phyloP scores from a whole-genome alignment of 1,140 invertebrate species.

The Nephila pilipes region DNA sequence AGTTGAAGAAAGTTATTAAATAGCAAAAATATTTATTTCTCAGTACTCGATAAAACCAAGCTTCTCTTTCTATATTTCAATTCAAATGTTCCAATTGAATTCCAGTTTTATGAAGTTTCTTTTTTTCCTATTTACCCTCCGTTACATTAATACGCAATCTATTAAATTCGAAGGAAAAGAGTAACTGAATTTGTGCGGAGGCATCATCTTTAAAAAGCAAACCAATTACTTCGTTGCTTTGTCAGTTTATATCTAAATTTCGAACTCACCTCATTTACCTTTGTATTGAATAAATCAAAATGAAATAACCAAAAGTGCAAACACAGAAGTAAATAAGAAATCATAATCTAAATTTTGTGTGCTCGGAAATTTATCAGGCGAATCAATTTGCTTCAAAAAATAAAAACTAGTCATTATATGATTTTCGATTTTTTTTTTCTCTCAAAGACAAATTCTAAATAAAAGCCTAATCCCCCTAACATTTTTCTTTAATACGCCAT shows the following conservation, averaged over 20 bases:
- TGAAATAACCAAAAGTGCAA: not conserved
- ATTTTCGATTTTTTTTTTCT: conserved; percentile 15
- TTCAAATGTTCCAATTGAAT: not conserved
- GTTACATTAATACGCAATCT: not conserved
- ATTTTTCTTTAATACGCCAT: conserved; percentile 44
- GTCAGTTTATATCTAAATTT: not conserved
- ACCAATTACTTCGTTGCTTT: not conserved
- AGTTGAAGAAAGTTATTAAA: not conserved
- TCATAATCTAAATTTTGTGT: conserved; percentile 43
- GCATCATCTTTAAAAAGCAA: not conserved
- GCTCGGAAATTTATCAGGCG: not conserved
- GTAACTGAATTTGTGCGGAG: not conserved
- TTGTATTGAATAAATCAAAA: not conserved
- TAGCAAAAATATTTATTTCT: not conserved
- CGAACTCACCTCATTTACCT: not conserved
- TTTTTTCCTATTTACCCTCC: not conserved
- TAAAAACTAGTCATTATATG: conserved; percentile 15
- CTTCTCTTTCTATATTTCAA: not conserved
- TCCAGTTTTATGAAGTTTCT: not conserved
- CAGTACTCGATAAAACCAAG: not conserved
- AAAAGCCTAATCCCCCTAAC: conserved; percentile 42
- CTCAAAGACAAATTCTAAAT: conserved; percentile 22
- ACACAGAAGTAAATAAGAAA: not conserved
- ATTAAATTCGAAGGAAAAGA: not conserved
- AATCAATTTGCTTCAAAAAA: not conserved